Conservation (phyloP, 53 echinoderm and acorn worm species). For the Holothuria leucospilota region DNA sequence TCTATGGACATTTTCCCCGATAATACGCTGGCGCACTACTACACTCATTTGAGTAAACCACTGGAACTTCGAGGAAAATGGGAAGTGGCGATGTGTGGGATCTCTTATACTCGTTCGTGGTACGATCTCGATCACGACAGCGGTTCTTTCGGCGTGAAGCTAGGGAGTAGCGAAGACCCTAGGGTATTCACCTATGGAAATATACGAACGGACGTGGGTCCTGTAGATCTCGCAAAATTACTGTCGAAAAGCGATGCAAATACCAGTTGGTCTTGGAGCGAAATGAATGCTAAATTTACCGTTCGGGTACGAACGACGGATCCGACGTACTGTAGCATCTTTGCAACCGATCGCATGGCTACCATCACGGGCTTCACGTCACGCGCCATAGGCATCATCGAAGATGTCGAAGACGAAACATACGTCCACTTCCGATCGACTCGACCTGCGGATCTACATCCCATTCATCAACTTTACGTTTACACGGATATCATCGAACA, state of each 20-base stretch:
- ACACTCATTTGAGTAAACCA: too few species aligned
- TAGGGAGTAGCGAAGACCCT: too few species aligned
- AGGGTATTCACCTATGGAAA: too few species aligned
- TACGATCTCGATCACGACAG: background rate
- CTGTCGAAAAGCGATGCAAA: too few species aligned
- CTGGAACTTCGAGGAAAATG: too few species aligned
- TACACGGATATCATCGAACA: slow-evolving; percentile 12
- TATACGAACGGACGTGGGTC: too few species aligned
- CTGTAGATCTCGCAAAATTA: too few species aligned
- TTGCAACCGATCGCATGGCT: background rate
- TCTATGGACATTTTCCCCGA: too few species aligned
- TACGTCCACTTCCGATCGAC: background rate
- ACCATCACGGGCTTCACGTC: background rate
- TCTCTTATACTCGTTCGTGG: background rate
- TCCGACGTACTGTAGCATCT: background rate
- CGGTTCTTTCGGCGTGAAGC: background rate
- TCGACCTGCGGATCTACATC: background rate
- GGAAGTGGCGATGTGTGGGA: background rate
- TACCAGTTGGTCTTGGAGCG: too few species aligned
- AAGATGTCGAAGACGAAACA: too few species aligned
- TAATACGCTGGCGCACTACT: too few species aligned
- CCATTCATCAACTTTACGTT: background rate
- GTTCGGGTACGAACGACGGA: background rate
- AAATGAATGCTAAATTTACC: background rate
- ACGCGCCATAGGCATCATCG: too few species aligned